These are phyloP conservation scores for Aquatica leii DNA, from an alignment of 2,888 invertebrate genomes.

Conservation along the genomic window DNA sequence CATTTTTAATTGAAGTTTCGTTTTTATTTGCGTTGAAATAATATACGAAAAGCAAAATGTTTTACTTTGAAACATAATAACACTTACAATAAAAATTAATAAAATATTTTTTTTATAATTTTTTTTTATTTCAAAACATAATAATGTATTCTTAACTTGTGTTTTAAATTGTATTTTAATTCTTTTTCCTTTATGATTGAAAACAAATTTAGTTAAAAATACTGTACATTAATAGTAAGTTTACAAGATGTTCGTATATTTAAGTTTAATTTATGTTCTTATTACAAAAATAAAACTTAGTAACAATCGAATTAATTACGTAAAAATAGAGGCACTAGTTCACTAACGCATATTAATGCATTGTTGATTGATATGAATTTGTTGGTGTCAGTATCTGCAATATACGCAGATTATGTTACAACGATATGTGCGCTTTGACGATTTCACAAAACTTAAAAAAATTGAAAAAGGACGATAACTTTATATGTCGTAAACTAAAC, in stretches of 20 bases:
- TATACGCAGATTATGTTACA: not conserved
- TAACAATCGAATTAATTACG: conserved; percentile 17
- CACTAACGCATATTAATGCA: conserved; percentile 34
- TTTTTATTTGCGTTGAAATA: no score
- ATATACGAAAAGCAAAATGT: no score
- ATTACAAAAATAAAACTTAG: not conserved
- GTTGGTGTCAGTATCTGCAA: conserved; percentile 22
- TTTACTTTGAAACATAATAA: no score
- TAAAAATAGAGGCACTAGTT: conserved; percentile 41
- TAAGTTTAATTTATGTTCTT: not conserved
- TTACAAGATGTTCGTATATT: not conserved
- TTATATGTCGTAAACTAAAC: conserved; percentile 26
- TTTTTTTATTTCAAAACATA: no score
- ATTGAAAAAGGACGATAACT: conserved; percentile 15
- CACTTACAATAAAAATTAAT: no score
- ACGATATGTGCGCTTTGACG: conserved; percentile 33
- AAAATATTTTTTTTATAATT: no score
- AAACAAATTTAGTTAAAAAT: no score
- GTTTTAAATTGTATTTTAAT: no score
- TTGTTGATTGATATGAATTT: conserved; percentile 33
- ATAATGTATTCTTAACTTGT: no score
- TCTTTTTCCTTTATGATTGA: no score
- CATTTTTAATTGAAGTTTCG: no score
- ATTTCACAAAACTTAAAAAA: not conserved
- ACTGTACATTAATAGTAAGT: no score